These are phyloP conservation scores for Ictidomys tridecemlineatus DNA, from an alignment of 2,113 vertebrate genomes.

Conservation along the genomic window DNA sequence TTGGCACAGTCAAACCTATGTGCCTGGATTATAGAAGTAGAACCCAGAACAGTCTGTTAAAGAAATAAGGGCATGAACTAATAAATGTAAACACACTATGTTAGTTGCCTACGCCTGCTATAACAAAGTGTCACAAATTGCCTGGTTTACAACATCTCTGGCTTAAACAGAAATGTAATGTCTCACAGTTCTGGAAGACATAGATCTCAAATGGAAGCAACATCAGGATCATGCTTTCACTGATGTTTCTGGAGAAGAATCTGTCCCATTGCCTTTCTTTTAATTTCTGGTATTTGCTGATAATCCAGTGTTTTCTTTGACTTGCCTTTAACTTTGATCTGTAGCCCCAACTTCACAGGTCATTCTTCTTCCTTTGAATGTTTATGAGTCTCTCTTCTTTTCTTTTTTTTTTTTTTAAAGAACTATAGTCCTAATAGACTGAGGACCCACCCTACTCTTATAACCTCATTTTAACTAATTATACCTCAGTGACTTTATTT, in stretches of 20 bases:
- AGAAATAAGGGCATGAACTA: background rate
- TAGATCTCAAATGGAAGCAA: background rate
- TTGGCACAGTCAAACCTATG: background rate
- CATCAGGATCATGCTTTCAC: background rate
- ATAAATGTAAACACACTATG: background rate
- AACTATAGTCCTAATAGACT: no score
- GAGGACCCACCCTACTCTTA: background rate
- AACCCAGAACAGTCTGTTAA: background rate
- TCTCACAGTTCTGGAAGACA: background rate
- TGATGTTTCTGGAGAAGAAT: background rate
- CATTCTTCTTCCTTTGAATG: background rate
- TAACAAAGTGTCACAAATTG: background rate
- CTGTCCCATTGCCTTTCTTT: background rate
- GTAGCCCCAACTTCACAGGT: background rate
- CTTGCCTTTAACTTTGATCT: background rate
- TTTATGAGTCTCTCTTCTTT: background rate
- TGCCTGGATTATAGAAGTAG: background rate
- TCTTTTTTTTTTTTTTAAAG: background rate
- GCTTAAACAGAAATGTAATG: background rate
- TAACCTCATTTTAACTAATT: background rate
- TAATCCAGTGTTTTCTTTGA: background rate
- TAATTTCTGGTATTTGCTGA: background rate
- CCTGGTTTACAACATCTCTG: background rate
- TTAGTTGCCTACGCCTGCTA: background rate
- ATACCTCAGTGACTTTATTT: background rate